Conservation (phyloP, 2,113 vertebrate species). For the Uria aalge region DNA sequence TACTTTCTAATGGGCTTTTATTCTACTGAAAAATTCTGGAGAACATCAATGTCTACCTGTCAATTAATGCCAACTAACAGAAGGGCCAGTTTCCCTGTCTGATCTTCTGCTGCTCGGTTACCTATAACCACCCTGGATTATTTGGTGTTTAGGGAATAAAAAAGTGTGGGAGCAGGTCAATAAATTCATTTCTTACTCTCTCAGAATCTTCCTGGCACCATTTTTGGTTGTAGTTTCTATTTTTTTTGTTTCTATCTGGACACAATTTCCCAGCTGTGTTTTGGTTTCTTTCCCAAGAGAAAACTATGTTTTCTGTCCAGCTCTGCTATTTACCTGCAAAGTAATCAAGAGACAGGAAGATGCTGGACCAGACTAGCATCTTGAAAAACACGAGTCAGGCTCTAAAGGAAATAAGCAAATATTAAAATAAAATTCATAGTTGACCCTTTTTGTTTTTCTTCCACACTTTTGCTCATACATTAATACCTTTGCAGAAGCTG, state of each 20-base stretch:
- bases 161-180: neutral
- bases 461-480: neutral
- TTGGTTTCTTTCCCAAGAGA: neutral
- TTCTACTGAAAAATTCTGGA: neutral
- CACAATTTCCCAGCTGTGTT: neutral
- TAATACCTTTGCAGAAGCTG: neutral
- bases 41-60: neutral
- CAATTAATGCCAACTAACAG: neutral
- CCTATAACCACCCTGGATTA: neutral
- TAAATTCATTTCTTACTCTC: neutral
- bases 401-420: neutral
- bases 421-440: neutral
- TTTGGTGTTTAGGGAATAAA: neutral
- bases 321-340: neutral
- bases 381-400: neutral
- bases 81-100: neutral
- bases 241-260: neutral
- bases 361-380: neutral
- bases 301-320: neutral
- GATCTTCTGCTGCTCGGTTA: neutral
- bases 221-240: neutral
- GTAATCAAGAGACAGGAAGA: neutral
- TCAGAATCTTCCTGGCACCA: neutral
- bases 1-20: neutral
- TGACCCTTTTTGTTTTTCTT: neutral